Evolutionary conservation across 2,888 invertebrate genomes (phyloP), one percentile per base, ranked within the genome.

Genomic region (Aspidapion aeneum): DNA sequence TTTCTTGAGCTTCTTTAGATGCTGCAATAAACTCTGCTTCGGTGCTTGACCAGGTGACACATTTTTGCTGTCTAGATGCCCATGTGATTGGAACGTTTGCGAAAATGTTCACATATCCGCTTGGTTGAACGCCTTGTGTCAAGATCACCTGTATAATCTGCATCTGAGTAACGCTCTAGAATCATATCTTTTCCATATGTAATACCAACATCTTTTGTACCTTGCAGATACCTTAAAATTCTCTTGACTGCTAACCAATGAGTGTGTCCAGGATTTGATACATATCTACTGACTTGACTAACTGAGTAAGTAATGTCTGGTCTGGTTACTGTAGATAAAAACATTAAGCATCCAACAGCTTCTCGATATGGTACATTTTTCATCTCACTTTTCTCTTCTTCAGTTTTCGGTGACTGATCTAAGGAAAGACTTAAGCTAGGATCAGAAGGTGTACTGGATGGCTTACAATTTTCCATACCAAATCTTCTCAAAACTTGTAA

Each of bases 241-340:
- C 63, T 55, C 55, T 66, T 64, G 3, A 67, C 64, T 5, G 61
- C 57, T 18, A 12, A 12, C 58, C 57, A 52, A 22, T 67, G 59
- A 7, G 17, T 21, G 19, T 21, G 20, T n/a, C 18, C 55, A 16
- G 20, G 60, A 21, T 63, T 63, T n/a, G 61, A 57, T 20, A 65
- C 35, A 55, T 55, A 70, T 54, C 68, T 61, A 52, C 70, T 71
- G 5, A 69, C 71, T 49, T 63, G 58, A 21, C 61, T 58, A n/a
- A 69, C 69, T 48, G 71, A 67, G 57, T 58, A 72, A 3, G 66
- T 58, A 18, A 73, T 72, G 57, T 73, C 72, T 54, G 71, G 69
- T 12, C 73, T 18, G 19, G 62, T 64, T n/a, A 64, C 64, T 22
- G 61, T 64, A 9, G 70, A 64, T 18, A 65, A 54, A 64, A 68